Percentiles rank a stretch among this genome's conserved stretches.
Evolutionary conservation across 2,888 invertebrate genomes (phyloP).

Genomic region (Crocallis elinguaria): DNA sequence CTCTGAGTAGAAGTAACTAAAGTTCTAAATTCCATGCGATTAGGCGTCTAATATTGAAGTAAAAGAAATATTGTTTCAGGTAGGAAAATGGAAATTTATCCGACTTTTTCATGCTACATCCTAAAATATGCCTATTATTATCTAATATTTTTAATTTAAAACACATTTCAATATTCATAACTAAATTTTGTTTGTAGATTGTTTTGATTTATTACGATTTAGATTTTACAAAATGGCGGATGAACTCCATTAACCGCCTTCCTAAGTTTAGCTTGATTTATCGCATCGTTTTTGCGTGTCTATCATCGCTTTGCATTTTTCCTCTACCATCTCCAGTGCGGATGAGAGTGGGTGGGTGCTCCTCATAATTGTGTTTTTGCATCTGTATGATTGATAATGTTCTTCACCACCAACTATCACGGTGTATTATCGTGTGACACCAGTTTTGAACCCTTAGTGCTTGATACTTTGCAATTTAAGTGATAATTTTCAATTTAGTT

Average conservation of each 20-base stretch:
- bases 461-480: not conserved
- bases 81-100: conserved; percentile 30
- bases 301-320: conserved; percentile 30
- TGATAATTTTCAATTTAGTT: not conserved
- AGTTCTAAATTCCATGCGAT: conserved; percentile 51
- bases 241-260: conserved; percentile 25
- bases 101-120: conserved; percentile 17
- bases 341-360: conserved; percentile 54
- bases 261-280: conserved; percentile 22
- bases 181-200: not conserved
- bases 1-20: not conserved
- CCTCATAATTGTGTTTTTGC: conserved; percentile 38
- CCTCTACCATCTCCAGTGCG: conserved; percentile 46
- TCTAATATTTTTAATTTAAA: not conserved
- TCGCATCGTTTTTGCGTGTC: conserved; percentile 32
- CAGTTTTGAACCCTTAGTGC: conserved; percentile 37
- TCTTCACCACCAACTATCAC: conserved; percentile 45
- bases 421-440: conserved; percentile 55
- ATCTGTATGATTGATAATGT: conserved; percentile 43
- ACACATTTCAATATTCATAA: not conserved
- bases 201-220: conserved; percentile 12
- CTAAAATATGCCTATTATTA: conserved; percentile 16
- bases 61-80: conserved; percentile 25
- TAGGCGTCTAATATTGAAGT: conserved; percentile 34
- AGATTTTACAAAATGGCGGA: conserved; percentile 17